Evolutionary conservation across 2,797 vertebrate genomes (phyloP).

Genomic region (Fistularia commersonii): DNA sequence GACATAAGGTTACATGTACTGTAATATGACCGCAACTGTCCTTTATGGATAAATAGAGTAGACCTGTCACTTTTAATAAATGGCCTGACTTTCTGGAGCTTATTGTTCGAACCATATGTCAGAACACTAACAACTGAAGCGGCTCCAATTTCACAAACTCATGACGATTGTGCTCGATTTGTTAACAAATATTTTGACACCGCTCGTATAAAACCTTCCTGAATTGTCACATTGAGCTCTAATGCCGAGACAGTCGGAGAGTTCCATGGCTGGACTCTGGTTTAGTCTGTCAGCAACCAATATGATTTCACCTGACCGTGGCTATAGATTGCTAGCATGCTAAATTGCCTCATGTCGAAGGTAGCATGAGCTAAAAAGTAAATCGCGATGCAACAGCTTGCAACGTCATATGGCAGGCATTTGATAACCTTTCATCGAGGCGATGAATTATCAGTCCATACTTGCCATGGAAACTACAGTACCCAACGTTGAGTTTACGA

Average conservation of each 20-base stretch:
- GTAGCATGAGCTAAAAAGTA: not conserved
- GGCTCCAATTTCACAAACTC: conserved; percentile 53
- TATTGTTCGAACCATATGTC: too few relatives aligned
- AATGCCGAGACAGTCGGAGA: conserved; percentile 16
- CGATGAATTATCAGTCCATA: too few relatives aligned
- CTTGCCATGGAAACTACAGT: too few relatives aligned
- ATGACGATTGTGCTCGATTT: conserved; percentile 31
- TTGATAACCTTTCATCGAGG: too few relatives aligned
- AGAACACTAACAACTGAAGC: conserved; percentile 32
- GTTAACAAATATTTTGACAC: conserved; percentile 29
- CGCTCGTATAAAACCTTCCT: conserved; percentile 5
- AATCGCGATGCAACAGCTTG: too few relatives aligned
- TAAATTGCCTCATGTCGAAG: conserved; percentile 43
- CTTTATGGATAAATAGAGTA: too few relatives aligned
- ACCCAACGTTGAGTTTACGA: too few relatives aligned
- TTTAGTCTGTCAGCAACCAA: conserved; percentile 60
- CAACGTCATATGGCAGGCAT: too few relatives aligned
- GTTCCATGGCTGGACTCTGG: conserved; percentile 39
- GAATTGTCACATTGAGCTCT: not conserved
- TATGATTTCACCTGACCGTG: conserved; percentile 45
- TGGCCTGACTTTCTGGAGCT: too few relatives aligned
- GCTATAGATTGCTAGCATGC: conserved; percentile 59
- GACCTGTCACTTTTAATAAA: too few relatives aligned
- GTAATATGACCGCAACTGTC: too few relatives aligned
- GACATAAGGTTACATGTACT: too few relatives aligned